A percentile compares a stretch with the other conserved stretches of the same genome.
Evolutionary conservation across 1,140 invertebrate species (phyloP).

Genomic region (Drosophila mojavensis): DNA sequence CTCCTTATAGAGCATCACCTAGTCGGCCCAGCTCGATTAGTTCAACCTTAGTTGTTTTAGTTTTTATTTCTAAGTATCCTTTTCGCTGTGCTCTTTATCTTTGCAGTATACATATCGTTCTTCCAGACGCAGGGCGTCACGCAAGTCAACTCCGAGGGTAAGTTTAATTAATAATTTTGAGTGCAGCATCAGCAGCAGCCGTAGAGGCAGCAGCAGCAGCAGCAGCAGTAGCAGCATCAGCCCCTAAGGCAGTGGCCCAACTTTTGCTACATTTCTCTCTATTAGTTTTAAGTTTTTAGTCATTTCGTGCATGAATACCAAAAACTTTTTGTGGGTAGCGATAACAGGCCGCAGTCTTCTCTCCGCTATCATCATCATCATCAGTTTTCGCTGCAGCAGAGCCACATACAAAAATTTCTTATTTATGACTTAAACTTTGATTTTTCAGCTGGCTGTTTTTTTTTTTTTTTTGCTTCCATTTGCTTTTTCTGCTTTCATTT

Average conservation of each 20-base stretch:
- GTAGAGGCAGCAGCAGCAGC: constrained; percentile 9
- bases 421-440: constrained; percentile 66
- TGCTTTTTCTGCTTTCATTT: background rate
- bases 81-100: constrained; percentile 25
- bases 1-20: too few relatives aligned
- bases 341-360: constrained; percentile 60
- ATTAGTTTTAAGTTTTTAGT: constrained; percentile 76
- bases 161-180: constrained; percentile 83
- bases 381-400: constrained; percentile 17
- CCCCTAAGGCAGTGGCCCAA: constrained; percentile 34
- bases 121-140: constrained; percentile 62
- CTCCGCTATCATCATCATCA: constrained; percentile 55
- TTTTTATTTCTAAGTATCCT: constrained; percentile 19
- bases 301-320: constrained; percentile 73
- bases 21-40: too few relatives aligned
- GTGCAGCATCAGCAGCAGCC: constrained; percentile 33
- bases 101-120: constrained; percentile 70
- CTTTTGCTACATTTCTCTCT: constrained; percentile 64
- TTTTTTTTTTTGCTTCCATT: background rate
- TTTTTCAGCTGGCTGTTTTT: constrained; percentile 37
- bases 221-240: constrained; percentile 18
- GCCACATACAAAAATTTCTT: constrained; percentile 45
- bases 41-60: too few relatives aligned
- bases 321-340: constrained; percentile 62
- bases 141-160: constrained; percentile 80